Conservation (phyloP, 2,113 vertebrate genomes). For the Laticauda laticaudata region DNA sequence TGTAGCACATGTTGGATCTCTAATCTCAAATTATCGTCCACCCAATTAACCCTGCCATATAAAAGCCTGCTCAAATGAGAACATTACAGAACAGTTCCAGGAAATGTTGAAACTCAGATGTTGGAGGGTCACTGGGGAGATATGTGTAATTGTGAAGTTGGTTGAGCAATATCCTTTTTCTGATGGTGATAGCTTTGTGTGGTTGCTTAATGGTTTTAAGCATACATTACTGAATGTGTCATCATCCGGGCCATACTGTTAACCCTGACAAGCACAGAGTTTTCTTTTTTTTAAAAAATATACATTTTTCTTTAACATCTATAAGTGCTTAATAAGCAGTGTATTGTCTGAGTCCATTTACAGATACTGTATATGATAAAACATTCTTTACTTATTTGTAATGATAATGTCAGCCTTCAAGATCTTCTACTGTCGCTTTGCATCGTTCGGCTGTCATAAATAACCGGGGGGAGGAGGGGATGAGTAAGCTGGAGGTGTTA, state of each 20-base stretch:
- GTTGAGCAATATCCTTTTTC: background rate
- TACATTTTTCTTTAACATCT: too few relatives aligned
- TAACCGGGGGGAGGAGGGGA: too few relatives aligned
- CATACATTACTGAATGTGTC: background rate
- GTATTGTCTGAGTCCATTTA: too few relatives aligned
- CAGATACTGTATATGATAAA: too few relatives aligned
- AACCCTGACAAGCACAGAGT: background rate
- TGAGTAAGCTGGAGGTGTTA: too few relatives aligned
- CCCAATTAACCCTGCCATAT: conserved; percentile 14
- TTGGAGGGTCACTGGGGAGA: background rate
- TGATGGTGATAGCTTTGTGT: background rate
- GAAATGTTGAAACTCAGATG: conserved; percentile 19
- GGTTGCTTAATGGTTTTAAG: background rate
- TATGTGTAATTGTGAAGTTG: background rate
- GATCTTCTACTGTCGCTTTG: too few relatives aligned
- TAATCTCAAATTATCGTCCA: conserved; percentile 23
- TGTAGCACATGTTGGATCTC: background rate
- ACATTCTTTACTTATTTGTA: too few relatives aligned
- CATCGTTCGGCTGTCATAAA: too few relatives aligned
- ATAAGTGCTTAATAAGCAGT: too few relatives aligned
- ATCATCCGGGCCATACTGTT: background rate
- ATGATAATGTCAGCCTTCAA: too few relatives aligned
- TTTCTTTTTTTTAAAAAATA: too few relatives aligned
- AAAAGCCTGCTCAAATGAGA: conserved; percentile 7
- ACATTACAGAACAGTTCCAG: background rate